phyloP scores from a whole-genome alignment of 2,888 invertebrate species.

The Marasmarcha lunaedactyla region DNA sequence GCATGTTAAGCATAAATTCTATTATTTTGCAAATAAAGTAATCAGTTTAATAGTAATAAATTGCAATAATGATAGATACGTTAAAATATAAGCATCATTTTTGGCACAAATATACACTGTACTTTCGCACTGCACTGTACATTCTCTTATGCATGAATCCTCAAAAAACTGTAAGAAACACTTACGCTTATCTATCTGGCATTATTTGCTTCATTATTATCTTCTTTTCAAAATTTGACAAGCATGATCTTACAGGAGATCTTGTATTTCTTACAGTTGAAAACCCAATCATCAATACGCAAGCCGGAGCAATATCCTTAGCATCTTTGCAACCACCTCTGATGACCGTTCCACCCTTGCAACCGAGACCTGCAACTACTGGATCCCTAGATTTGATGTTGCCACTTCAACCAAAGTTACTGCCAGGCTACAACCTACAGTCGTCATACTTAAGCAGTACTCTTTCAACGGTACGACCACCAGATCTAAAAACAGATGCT shows the following conservation, averaged over 20 bases:
- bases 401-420: constrained; percentile 78
- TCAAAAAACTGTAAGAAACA: constrained; percentile 3
- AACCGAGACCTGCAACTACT: constrained; percentile 78
- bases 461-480: constrained; percentile 59
- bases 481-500: constrained; percentile 34
- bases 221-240: neutral
- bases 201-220: neutral
- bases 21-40: too few relatives aligned
- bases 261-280: constrained; percentile 61
- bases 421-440: constrained; percentile 68
- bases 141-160: too few relatives aligned
- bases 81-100: too few relatives aligned
- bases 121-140: too few relatives aligned
- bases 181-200: constrained; percentile 1
- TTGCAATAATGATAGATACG: too few relatives aligned
- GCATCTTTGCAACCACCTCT: constrained; percentile 66
- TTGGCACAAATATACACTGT: too few relatives aligned
- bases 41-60: too few relatives aligned
- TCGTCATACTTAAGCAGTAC: constrained; percentile 61
- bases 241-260: neutral
- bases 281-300: constrained; percentile 60
- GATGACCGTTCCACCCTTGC: constrained; percentile 71
- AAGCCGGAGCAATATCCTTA: constrained; percentile 56
- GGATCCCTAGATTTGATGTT: constrained; percentile 77
- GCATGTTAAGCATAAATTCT: too few relatives aligned